A percentile compares a stretch with the other conserved stretches of the same genome.
These are phyloP conservation scores for Rhinichthys osculus DNA, from an alignment of 2,797 vertebrate species.

Conservation along the genomic window DNA sequence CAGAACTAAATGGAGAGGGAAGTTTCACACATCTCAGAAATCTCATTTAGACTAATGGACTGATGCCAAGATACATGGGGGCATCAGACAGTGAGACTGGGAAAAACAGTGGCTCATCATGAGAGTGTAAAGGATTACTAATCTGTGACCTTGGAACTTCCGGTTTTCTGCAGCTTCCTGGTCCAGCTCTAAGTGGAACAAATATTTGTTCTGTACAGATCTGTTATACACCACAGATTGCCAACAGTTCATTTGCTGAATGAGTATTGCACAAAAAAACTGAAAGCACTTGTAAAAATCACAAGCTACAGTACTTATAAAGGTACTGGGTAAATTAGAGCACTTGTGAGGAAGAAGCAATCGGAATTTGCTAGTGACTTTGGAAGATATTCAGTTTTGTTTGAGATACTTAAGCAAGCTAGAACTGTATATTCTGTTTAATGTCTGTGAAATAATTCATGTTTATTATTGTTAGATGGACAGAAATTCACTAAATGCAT, in stretches of 20 bases:
- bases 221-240: background rate
- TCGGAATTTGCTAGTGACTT: background rate
- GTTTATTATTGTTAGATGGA: background rate
- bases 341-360: background rate
- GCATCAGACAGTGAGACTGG: slow-evolving; percentile 14
- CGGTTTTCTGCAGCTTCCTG: background rate
- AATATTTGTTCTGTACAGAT: background rate
- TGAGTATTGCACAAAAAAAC: background rate
- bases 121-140: slow-evolving; percentile 45
- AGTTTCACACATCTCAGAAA: background rate
- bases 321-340: background rate
- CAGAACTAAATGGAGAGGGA: background rate
- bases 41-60: background rate
- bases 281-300: background rate
- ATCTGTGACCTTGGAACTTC: slow-evolving; percentile 48
- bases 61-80: background rate
- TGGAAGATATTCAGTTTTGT: background rate
- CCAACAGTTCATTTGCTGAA: background rate
- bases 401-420: background rate
- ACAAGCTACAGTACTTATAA: background rate
- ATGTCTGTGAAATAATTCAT: no score
- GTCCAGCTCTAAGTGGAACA: background rate
- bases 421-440: background rate
- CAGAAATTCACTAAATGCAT: background rate
- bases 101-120: slow-evolving; percentile 40